These are phyloP conservation scores for Zaprionus camerounensis DNA, from an alignment of 1,140 invertebrate species.

Conservation along the genomic window DNA sequence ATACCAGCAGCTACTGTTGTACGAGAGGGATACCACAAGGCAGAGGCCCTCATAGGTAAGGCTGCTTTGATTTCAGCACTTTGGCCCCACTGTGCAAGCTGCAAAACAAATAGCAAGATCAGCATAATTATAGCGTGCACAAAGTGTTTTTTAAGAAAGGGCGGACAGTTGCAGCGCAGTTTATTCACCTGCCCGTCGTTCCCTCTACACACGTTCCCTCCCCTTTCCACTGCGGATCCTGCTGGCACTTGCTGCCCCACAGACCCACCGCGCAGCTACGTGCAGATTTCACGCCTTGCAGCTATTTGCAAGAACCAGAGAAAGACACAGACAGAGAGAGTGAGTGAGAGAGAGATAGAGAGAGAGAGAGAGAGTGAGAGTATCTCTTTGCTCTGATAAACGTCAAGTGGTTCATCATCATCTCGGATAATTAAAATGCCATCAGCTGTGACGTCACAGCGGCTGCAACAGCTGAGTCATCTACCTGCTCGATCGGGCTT, in stretches of 20 bases:
- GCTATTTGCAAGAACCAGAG: constrained; percentile 60
- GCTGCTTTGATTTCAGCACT: neutral
- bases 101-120: constrained; percentile 70
- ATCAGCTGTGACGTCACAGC: constrained; percentile 53
- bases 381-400: constrained; percentile 47
- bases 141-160: constrained; percentile 74
- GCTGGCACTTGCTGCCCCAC: constrained; percentile 5
- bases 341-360: neutral
- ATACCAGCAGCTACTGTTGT: neutral
- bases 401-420: constrained; percentile 16
- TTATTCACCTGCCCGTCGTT: constrained; percentile 69
- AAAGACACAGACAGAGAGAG: neutral
- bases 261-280: constrained; percentile 42
- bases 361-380: neutral
- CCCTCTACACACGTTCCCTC: neutral
- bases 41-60: too few species aligned
- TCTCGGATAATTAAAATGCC: constrained; percentile 72
- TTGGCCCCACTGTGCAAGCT: constrained; percentile 15
- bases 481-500: constrained; percentile 47
- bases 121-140: constrained; percentile 69
- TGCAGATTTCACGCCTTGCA: constrained; percentile 73
- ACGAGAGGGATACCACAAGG: too few species aligned
- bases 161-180: constrained; percentile 74
- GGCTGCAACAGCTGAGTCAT: constrained; percentile 18
- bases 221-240: constrained; percentile 3